phyloP scores from a whole-genome alignment of 2,888 invertebrate genomes.

The Chymomyza amoena region DNA sequence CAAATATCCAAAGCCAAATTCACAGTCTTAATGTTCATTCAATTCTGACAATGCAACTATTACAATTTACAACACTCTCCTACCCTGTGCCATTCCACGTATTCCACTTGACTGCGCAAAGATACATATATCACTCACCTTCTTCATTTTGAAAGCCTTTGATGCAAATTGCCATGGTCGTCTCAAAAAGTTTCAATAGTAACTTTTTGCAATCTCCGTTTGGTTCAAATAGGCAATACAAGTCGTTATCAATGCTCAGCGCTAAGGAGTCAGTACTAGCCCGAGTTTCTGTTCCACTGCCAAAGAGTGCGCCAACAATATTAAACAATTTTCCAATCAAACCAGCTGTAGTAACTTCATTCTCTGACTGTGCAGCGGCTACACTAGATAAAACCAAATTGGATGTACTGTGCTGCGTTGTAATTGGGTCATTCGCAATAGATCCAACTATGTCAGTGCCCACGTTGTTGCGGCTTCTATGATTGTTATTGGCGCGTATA shows the following conservation, averaged over 20 bases:
- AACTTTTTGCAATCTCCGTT: constrained; percentile 75
- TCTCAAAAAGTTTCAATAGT: constrained; percentile 76
- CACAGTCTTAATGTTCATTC: too few relatives aligned
- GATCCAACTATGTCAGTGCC: constrained; percentile 3
- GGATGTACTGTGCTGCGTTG: not conserved
- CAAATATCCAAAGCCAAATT: too few relatives aligned
- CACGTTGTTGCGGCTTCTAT: not conserved
- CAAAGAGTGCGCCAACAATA: constrained; percentile 73
- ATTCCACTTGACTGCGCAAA: not conserved
- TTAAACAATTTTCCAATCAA: constrained; percentile 67
- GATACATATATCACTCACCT: constrained; percentile 62
- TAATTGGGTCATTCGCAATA: constrained; percentile 7
- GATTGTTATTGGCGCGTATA: constrained; percentile 59
- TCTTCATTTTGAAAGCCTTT: constrained; percentile 74
- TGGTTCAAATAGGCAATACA: constrained; percentile 61
- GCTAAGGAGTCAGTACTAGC: constrained; percentile 21
- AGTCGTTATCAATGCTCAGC: constrained; percentile 52
- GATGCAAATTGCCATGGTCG: constrained; percentile 76
- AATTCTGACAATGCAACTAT: too few relatives aligned
- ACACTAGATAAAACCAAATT: constrained; percentile 24
- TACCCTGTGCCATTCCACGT: not conserved
- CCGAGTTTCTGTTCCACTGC: constrained; percentile 28
- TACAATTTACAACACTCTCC: not conserved
- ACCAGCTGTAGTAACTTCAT: constrained; percentile 42
- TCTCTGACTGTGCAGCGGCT: constrained; percentile 12